Base-by-base conservation (phyloP, 2,888 invertebrate genomes). In the Idaea biselata region DNA sequence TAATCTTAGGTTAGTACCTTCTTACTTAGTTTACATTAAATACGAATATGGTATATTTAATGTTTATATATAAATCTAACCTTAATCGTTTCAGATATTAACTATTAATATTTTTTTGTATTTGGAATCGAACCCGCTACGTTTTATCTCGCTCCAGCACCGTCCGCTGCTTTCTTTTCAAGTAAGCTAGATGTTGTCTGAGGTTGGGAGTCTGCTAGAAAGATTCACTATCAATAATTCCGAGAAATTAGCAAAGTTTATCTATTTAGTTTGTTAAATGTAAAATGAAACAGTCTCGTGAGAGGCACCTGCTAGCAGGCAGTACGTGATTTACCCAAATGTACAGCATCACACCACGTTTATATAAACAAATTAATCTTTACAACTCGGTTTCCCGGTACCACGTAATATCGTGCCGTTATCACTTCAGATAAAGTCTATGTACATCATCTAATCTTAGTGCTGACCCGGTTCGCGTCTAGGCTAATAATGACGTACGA, bases 401-500 rank as follows among this genome's bases (percentile, higher is more conserved):
- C 79, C 78, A 76, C 75, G 78, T 80, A 82, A 77, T 77, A 77
- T 77, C 73, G 57, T 70, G 70, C 77, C 77, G 78, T 82, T 79
- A 81, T 75, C 64, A 72, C 74, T 72, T 77, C 72, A 76, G 78
- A 74, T 80, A 79, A 82, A 79, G 78, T 76, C 67, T 81, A 80
- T 86, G 78, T 78, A 80, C 75, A 83, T 65, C 68, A 76, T 76
- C 80, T 89, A 88, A 89, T 88, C 87, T 88, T 71, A 73, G 81
- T 72, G 81, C 78, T 88, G 88, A 89, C 88, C 88, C 78, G 83
- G 78, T 82, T 88, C 77, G 75, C 69, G 80, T 78, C 84, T 86
- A 82, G 87, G 80, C 84, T 85, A 84, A 84, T 84, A 85, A 84
- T 87, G 87, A 88, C 87, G 88, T 89, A 83, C 82, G 81, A 82